A percentile compares a stretch with the other conserved stretches of the same genome.
These are phyloP conservation scores for Ophiodon elongatus DNA, from an alignment of 2,113 vertebrate genomes.

Conservation along the genomic window DNA sequence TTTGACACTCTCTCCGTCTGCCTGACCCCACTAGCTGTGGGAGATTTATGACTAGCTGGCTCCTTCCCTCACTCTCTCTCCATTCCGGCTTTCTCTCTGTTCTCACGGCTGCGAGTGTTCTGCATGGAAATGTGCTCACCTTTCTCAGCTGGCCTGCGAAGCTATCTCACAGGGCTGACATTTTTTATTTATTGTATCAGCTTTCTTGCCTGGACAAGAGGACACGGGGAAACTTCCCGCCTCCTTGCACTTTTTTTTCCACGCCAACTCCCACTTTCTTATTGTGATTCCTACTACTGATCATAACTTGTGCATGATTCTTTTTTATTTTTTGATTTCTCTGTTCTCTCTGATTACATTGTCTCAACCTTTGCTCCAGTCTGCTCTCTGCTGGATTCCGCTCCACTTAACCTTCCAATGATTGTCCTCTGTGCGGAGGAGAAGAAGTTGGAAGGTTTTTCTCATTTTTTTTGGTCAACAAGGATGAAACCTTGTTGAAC, in stretches of 20 bases:
- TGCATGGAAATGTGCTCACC: conserved; percentile 73
- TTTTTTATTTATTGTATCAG: conserved; percentile 66
- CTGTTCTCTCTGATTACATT: conserved; percentile 51
- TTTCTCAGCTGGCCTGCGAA: conserved; percentile 57
- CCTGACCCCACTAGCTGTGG: conserved; percentile 72
- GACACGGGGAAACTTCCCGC: conserved; percentile 9
- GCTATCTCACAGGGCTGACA: conserved; percentile 45
- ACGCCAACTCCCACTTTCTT: conserved; percentile 12
- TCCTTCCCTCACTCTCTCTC: conserved; percentile 41
- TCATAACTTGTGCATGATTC: conserved; percentile 7
- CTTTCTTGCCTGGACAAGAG: conserved; percentile 44
- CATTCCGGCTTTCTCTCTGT: conserved; percentile 39
- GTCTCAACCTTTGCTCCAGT: conserved; percentile 35
- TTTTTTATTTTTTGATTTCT: conserved; percentile 21
- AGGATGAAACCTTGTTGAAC: conserved; percentile 38
- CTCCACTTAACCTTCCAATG: conserved; percentile 46
- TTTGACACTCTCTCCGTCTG: conserved; percentile 69
- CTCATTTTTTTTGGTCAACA: conserved; percentile 15
- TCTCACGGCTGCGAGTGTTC: conserved; percentile 68
- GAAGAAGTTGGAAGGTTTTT: not conserved
- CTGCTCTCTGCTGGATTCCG: conserved; percentile 48
- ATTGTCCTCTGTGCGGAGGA: conserved; percentile 12
- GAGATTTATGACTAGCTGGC: conserved; percentile 76
- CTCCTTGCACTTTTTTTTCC: conserved; percentile 18
- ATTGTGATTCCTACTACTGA: not conserved